Percentiles rank a stretch among this genome's conserved stretches.
phyloP scores from a whole-genome alignment of 2,113 vertebrate species.

The Hypanus sabinus region DNA sequence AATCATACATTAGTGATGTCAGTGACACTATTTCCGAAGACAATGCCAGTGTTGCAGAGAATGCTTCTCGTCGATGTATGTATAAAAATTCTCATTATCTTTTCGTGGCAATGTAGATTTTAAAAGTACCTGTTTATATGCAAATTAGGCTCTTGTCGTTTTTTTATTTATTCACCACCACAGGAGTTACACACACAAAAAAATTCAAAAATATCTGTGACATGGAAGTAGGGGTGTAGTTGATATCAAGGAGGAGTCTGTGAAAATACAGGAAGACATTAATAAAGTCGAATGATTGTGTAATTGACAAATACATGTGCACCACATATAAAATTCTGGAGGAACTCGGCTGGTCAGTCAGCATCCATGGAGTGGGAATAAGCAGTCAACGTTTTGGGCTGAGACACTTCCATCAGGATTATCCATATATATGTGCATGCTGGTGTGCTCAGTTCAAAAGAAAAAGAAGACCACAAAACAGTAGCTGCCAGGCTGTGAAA shows the following conservation, averaged over 20 bases:
- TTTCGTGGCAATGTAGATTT: background rate
- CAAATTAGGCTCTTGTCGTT: background rate
- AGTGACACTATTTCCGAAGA: slow-evolving; percentile 99
- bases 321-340: no score
- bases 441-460: background rate
- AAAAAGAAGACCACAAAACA: background rate
- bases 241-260: background rate
- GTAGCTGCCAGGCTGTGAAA: no score
- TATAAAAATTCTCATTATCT: slow-evolving; percentile 15
- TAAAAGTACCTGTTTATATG: background rate
- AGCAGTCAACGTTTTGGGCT: no score
- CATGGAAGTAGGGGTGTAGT: background rate
- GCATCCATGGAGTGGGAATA: no score
- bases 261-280: background rate
- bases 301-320: background rate
- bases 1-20: slow-evolving; percentile 98
- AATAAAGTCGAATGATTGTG: background rate
- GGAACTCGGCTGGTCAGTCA: no score
- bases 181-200: background rate
- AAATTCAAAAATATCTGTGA: background rate
- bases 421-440: background rate
- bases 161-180: background rate
- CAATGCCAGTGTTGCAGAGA: slow-evolving; percentile 96
- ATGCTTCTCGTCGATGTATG: slow-evolving; percentile 93
- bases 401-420: no score